Base-by-base conservation (phyloP, 35 echinoderm and acorn worm species). In the Chiridota heheva region DNA sequence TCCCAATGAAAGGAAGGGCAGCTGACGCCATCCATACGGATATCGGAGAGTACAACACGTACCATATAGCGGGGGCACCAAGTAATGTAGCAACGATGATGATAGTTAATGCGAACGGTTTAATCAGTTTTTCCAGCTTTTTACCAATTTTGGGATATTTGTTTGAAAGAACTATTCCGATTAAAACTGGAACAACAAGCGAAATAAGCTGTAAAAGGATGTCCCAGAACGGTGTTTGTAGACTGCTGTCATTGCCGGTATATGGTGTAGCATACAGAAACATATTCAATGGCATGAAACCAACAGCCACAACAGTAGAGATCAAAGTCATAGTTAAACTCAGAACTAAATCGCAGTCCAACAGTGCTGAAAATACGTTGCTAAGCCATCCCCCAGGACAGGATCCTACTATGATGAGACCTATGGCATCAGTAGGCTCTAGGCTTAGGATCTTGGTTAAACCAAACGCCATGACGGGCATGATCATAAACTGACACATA, bases 301-400 rank as follows among this genome's bases (percentile, higher is more conserved):
- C 89, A 1, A 91, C 47, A 0, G 89, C 82, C 4, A 91, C 69
- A 31, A 91, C 42, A 7, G 89, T 91, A 0, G 81, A 86, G 32
- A 60, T 86, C 65, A 86, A 80, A 1, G 89, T 91, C 89, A 91
- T 91, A 7, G 82, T 86, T 0, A 91, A 62, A 26, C 89, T 91
- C n/a, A 91, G 67, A 2, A 79, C 46, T 7, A 91, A 75, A 34
- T 91, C 89, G 65, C 82, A 77, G 45, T 91, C 82, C 25, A 91
- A 55, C 4, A 91, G 63, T 10, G 82, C 45, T n/a, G 74, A 70
- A 40, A 91, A 86, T 18, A 91, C 36, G 55, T 91, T 91, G 53
- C 89, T 91, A 0, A 91, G 41, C 74, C 89, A 85, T 28, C 89
- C 89, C 35, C 89, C 89, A n/a, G 89, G 89, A 65, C 89, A 86